Base-by-base conservation (phyloP, 2,113 vertebrate species). In the pig (Sus scrofa) region DNA sequence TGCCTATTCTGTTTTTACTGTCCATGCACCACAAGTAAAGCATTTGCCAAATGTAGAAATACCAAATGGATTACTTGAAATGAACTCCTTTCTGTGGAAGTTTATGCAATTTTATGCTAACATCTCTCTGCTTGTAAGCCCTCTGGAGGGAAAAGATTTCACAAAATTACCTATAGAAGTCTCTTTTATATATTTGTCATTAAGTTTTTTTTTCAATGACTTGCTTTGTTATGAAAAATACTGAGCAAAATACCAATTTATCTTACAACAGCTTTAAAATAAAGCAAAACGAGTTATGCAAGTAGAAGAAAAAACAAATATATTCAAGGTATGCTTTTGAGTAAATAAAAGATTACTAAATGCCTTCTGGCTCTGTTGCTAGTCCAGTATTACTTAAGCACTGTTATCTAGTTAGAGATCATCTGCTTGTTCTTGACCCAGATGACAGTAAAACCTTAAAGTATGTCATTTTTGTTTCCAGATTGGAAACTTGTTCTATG, bases 311-410 rank as follows among this genome's bases (percentile, higher is more conserved):
- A 84, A 84, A 71, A 50, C 19, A 24, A 94, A 37, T 27, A 14
- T 54, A 73, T 89, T 75, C 18, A 56, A 54, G 3, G 3, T 83
- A 56, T 70, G 4, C 8, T 71, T 95, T 82, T 65, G 85, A 79
- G 78, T 82, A 95, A 83, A 73, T 50, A 73, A 77, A 82, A 87
- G 24, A 89, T 70, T 92, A 30, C 11, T 71, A 85, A 94, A 67
- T 30, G 6, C 11, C 37, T 77, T 67, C n/a, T 63, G 22, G 14
- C 50, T 50, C 0, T 30, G 15, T 93, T 79, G 12, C 20, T 93
- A 30, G 37, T 30, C 32, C 26, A 84, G 56, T 63, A 22, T 74
- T 86, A 44, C 19, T 26, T 24, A 81, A 58, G 34, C 24, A 52
- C 7, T 37, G 6, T 79, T 74, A 89, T 70, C 32, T 83, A 12